phyloP scores from a whole-genome alignment of 2,888 invertebrate species.

The Hipparchia sbordonii region DNA sequence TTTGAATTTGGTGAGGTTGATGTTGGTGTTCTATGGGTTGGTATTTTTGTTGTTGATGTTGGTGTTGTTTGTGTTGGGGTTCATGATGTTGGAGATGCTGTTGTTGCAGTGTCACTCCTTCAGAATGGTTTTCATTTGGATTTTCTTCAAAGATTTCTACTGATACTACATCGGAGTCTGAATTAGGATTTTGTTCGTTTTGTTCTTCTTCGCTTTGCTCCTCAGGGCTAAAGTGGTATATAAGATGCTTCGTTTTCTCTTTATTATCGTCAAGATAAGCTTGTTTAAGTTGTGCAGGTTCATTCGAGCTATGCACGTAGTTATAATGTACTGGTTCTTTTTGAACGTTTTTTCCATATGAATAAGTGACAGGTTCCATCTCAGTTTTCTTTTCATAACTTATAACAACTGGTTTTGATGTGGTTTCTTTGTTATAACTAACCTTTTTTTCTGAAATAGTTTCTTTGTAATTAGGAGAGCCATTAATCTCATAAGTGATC shows the following conservation, averaged over 20 bases:
- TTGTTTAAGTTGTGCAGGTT: conserved; percentile 57
- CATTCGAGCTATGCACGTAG: conserved; percentile 49
- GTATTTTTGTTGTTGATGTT: neutral
- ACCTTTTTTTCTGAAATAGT: conserved; percentile 67
- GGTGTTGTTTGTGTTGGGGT: conserved; percentile 17
- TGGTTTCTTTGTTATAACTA: conserved; percentile 68
- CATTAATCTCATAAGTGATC: conserved; percentile 63
- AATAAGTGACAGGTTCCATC: conserved; percentile 64
- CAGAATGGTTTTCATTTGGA: conserved; percentile 11
- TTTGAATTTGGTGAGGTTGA: neutral
- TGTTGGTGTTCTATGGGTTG: neutral
- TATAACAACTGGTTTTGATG: conserved; percentile 61
- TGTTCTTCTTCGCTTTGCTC: conserved; percentile 43
- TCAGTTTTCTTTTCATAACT: conserved; percentile 60
- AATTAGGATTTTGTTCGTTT: conserved; percentile 30
- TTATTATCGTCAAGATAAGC: conserved; percentile 55
- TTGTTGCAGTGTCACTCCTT: conserved; percentile 37
- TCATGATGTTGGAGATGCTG: conserved; percentile 15
- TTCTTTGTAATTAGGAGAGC: conserved; percentile 70
- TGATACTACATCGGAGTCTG: conserved; percentile 1
- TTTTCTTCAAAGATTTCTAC: conserved; percentile 13
- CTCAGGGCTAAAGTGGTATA: conserved; percentile 58
- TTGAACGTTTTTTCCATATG: conserved; percentile 58
- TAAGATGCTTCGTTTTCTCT: conserved; percentile 57
- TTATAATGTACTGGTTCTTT: conserved; percentile 55